Conservation (phyloP, 2,888 invertebrate species). For the Ptychoptera contaminata region DNA sequence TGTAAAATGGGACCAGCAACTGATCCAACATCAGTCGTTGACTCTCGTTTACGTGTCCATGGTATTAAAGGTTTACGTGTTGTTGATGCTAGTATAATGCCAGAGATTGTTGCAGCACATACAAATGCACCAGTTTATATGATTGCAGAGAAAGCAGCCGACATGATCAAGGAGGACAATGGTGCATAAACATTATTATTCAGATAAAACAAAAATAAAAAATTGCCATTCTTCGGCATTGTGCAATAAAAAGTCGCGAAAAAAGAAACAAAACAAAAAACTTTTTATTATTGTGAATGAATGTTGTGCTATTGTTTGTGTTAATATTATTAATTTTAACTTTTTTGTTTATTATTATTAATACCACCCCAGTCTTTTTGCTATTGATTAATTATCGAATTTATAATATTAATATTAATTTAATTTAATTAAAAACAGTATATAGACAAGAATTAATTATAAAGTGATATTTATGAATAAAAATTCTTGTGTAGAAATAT, state of each 20-base stretch:
- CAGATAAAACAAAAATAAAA: not conserved
- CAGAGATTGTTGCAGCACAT: constrained; percentile 36
- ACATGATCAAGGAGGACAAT: constrained; percentile 35
- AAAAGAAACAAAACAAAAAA: no score
- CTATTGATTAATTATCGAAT: not conserved
- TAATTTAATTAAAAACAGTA: no score
- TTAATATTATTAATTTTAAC: no score
- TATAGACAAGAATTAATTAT: no score
- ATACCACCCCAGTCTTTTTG: not conserved
- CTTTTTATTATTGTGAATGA: not conserved
- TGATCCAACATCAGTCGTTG: constrained; percentile 46
- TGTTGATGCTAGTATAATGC: constrained; percentile 38
- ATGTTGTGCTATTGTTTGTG: no score
- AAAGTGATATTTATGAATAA: no score
- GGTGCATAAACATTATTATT: not conserved
- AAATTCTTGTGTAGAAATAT: no score
- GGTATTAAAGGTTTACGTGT: constrained; percentile 35
- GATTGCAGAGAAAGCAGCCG: constrained; percentile 41
- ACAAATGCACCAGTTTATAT: constrained; percentile 39
- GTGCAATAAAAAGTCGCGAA: not conserved
- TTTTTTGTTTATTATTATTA: no score
- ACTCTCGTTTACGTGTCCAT: constrained; percentile 37
- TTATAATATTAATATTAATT: not conserved
- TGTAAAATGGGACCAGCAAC: constrained; percentile 46
- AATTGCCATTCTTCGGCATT: not conserved